These are phyloP conservation scores for Trichonephila clavata DNA, from an alignment of 1,140 invertebrate genomes.

Conservation along the genomic window DNA sequence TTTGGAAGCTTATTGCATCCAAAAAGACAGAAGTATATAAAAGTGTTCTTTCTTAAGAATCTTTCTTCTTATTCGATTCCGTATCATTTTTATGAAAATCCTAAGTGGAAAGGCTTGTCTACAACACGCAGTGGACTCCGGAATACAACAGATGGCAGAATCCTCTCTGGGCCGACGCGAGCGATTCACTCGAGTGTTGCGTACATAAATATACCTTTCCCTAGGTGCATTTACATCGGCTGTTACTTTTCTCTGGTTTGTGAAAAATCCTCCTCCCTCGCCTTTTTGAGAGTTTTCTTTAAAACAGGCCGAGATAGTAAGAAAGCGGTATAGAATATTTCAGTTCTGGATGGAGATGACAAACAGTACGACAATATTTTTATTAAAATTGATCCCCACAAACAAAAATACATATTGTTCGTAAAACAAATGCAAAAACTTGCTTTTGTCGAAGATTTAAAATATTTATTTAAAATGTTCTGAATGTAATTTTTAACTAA, in stretches of 20 bases:
- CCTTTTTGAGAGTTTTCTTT: background rate
- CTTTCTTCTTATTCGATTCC: background rate
- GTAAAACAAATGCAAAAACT: no score
- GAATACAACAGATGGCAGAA: constrained; percentile 45
- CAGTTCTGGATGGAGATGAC: no score
- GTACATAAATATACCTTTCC: background rate
- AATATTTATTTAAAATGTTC: no score
- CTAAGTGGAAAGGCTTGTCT: constrained; percentile 70
- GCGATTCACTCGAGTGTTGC: background rate
- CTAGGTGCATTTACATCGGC: constrained; percentile 30
- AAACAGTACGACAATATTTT: no score
- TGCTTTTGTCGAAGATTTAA: no score
- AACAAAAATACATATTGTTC: no score
- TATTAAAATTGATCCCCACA: no score
- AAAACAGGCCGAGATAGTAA: background rate
- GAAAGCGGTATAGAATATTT: no score
- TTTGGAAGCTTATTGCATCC: background rate
- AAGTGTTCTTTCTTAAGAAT: background rate
- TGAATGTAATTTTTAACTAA: no score
- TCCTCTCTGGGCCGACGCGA: background rate
- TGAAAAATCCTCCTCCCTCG: background rate
- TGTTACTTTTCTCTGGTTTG: background rate
- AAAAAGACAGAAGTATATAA: background rate
- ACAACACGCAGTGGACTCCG: constrained; percentile 48
- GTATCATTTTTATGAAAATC: constrained; percentile 33